A percentile compares a stretch with the other conserved stretches of the same genome.
Conservation (phyloP, 2,113 vertebrate genomes). For the Forbesichthys agassizii region DNA sequence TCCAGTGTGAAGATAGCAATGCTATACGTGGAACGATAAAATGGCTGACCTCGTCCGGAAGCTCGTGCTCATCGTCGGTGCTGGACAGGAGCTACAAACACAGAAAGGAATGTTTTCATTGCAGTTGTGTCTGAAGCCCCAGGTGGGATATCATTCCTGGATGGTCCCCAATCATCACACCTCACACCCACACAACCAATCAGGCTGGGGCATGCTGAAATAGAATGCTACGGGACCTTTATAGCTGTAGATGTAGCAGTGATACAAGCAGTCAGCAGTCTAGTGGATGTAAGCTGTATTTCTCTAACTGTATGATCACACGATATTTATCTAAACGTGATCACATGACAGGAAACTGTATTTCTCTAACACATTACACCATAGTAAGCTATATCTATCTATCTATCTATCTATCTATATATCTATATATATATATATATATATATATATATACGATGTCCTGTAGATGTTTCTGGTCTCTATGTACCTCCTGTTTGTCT, state of each 20-base stretch:
- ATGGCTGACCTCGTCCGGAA: constrained; percentile 59
- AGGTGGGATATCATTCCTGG: too few relatives aligned
- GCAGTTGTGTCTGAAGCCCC: background rate
- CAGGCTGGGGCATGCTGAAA: too few relatives aligned
- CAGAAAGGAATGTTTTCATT: background rate
- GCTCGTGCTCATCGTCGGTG: constrained; percentile 70
- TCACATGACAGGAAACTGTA: background rate
- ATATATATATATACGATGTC: too few relatives aligned
- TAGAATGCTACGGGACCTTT: too few relatives aligned
- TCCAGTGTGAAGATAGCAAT: background rate
- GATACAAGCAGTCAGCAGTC: too few relatives aligned
- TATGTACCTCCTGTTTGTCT: too few relatives aligned
- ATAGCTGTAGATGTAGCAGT: too few relatives aligned
- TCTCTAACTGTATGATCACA: background rate
- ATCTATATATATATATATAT: constrained; percentile 16
- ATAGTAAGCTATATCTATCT: background rate
- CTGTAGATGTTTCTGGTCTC: too few relatives aligned
- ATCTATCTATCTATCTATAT: constrained; percentile 2
- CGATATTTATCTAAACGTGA: too few relatives aligned
- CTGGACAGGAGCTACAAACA: constrained; percentile 68
- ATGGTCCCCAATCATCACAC: too few relatives aligned
- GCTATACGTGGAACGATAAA: background rate
- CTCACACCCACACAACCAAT: too few relatives aligned
- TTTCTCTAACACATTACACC: too few relatives aligned
- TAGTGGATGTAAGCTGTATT: background rate